phyloP scores from a whole-genome alignment of 2,113 vertebrate species.

The Eretmochelys imbricata region DNA sequence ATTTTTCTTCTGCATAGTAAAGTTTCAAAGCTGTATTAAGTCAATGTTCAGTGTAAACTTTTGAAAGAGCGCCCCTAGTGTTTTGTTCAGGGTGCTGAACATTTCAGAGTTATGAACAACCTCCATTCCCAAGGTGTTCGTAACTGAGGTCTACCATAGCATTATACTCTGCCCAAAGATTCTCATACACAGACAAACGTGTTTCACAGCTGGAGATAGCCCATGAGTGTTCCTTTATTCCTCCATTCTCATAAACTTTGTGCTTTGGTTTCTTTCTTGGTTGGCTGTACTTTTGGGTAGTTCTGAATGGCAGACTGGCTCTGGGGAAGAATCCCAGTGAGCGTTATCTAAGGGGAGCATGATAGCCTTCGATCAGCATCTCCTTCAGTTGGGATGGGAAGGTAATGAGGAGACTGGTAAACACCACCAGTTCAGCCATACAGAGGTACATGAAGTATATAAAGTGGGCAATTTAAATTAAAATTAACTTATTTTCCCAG shows the following conservation, averaged over 20 bases:
- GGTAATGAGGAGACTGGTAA: constrained; percentile 44
- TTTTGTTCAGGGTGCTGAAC: no score
- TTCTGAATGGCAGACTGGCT: not conserved
- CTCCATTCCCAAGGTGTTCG: no score
- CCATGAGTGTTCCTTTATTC: not conserved
- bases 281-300: not conserved
- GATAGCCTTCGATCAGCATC: not conserved
- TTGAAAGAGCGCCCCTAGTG: no score
- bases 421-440: constrained; percentile 59
- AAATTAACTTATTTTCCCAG: constrained; percentile 55
- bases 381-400: not conserved
- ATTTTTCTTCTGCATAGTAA: no score
- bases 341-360: not conserved
- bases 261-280: not conserved
- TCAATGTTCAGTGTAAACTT: no score
- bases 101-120: no score
- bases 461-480: constrained; percentile 56
- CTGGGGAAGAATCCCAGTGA: not conserved
- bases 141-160: not conserved
- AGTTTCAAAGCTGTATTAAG: no score
- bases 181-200: not conserved
- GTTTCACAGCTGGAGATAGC: not conserved
- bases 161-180: not conserved
- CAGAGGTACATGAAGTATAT: constrained; percentile 42
- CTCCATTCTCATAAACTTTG: not conserved